Percentiles rank a stretch among this genome's conserved stretches.
Evolutionary conservation across 2,888 invertebrate genomes (phyloP).

Genomic region (Furcula furcula): DNA sequence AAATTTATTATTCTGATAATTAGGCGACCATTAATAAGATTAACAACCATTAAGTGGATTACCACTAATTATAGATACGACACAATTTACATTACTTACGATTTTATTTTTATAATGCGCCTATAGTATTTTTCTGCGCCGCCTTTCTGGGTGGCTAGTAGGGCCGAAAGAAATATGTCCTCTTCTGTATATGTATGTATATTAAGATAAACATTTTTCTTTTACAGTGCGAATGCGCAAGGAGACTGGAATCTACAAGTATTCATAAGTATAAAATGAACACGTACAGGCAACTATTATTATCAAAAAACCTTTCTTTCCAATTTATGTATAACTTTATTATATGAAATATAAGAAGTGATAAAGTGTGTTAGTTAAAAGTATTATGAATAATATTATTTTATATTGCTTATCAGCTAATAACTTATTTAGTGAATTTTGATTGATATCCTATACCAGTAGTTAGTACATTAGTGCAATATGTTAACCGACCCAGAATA

Average conservation of each 20-base stretch:
- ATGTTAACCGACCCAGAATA: constrained; percentile 30
- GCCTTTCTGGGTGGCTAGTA: too few relatives aligned
- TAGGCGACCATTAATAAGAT: too few relatives aligned
- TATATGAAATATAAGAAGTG: neutral
- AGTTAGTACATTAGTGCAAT: constrained; percentile 39
- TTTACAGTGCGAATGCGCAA: constrained; percentile 77
- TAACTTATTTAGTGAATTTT: constrained; percentile 14
- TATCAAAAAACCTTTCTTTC: neutral
- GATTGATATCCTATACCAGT: constrained; percentile 20
- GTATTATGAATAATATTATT: neutral
- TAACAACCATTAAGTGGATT: too few relatives aligned
- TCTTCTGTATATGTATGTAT: too few relatives aligned
- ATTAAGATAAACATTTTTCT: too few relatives aligned
- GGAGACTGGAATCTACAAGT: constrained; percentile 76
- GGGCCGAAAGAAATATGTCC: too few relatives aligned
- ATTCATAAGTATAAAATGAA: constrained; percentile 49
- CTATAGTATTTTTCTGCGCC: too few relatives aligned
- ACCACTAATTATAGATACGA: too few relatives aligned
- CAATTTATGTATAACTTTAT: neutral
- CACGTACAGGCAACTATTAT: neutral
- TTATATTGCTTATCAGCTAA: constrained; percentile 3
- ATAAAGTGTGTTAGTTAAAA: neutral
- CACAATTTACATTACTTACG: too few relatives aligned
- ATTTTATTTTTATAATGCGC: too few relatives aligned
- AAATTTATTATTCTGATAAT: too few relatives aligned